Evolutionary conservation across 92 coral and sea anemone species (phyloP).

Genomic region (Porites lobata): DNA sequence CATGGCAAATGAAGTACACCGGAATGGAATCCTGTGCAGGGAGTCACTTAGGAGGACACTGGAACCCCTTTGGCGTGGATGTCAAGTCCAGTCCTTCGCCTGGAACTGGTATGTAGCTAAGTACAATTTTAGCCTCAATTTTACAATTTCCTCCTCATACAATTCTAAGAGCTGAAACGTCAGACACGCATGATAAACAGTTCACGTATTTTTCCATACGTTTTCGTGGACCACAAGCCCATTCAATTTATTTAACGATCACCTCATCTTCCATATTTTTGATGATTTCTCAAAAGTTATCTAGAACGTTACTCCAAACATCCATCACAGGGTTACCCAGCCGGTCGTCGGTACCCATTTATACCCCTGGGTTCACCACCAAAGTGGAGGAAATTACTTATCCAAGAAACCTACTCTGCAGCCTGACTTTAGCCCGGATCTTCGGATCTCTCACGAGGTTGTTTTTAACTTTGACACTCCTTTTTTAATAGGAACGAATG

Average conservation of each 20-base stretch:
- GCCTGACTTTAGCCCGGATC: background rate
- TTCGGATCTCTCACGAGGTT: background rate
- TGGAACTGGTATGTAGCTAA: slow-evolving; percentile 75
- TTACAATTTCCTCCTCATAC: background rate
- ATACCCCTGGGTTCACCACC: no score
- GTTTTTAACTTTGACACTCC: no score
- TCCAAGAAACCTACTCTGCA: no score
- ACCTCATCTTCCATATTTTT: no score
- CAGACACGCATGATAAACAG: background rate
- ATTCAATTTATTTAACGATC: no score
- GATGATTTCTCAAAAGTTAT: no score
- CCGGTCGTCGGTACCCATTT: no score
- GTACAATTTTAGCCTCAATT: background rate
- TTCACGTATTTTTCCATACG: no score
- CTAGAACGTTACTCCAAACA: no score
- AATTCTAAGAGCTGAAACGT: background rate
- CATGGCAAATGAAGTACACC: slow-evolving; percentile 63
- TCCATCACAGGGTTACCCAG: no score
- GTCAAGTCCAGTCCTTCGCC: slow-evolving; percentile 75
- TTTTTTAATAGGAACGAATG: slow-evolving; percentile 78
- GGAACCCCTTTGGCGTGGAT: slow-evolving; percentile 87
- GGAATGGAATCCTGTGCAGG: slow-evolving; percentile 75
- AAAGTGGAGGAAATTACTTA: no score
- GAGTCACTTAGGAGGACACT: slow-evolving; percentile 79
- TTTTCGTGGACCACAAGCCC: no score